A percentile compares a stretch with the other conserved stretches of the same genome.
phyloP scores from a whole-genome alignment of 2,888 invertebrate genomes.

The Scelioninae gen. 1 region DNA sequence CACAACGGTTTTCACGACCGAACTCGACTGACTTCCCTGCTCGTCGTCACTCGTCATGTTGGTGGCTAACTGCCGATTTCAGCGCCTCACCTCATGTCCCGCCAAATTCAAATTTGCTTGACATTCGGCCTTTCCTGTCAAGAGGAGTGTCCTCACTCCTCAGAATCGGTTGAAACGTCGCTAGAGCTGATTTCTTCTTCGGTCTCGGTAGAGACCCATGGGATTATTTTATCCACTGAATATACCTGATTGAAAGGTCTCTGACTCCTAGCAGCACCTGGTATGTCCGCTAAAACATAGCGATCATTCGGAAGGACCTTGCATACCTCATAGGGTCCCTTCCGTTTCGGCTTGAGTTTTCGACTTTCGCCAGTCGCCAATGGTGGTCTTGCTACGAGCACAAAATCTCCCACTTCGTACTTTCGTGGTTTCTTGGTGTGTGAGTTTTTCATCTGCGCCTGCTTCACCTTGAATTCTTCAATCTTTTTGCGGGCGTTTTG shows the following conservation, averaged over 20 bases:
- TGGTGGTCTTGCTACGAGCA: constrained; percentile 1
- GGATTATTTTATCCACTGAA: constrained; percentile 20
- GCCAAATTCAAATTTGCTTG: too few relatives aligned
- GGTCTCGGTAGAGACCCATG: constrained; percentile 14
- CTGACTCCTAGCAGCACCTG: constrained; percentile 2
- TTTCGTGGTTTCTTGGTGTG: background rate
- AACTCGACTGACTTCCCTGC: too few relatives aligned
- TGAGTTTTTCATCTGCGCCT: background rate
- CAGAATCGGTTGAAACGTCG: too few relatives aligned
- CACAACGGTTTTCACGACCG: too few relatives aligned
- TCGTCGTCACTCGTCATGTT: too few relatives aligned
- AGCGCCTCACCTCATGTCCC: too few relatives aligned
- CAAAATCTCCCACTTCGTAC: constrained; percentile 10
- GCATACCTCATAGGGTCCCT: constrained; percentile 20
- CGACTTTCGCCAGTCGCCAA: constrained; percentile 19
- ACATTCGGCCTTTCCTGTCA: too few relatives aligned
- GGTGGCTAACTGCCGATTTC: too few relatives aligned
- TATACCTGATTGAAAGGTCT: constrained; percentile 18
- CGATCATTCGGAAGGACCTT: constrained; percentile 11
- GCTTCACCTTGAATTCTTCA: background rate
- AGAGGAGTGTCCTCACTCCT: too few relatives aligned
- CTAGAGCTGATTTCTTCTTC: too few relatives aligned
- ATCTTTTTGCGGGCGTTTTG: background rate
- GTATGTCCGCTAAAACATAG: constrained; percentile 15
- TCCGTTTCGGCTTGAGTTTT: constrained; percentile 3